phyloP scores from a whole-genome alignment of 2,797 vertebrate genomes.

The Platalea minor region DNA sequence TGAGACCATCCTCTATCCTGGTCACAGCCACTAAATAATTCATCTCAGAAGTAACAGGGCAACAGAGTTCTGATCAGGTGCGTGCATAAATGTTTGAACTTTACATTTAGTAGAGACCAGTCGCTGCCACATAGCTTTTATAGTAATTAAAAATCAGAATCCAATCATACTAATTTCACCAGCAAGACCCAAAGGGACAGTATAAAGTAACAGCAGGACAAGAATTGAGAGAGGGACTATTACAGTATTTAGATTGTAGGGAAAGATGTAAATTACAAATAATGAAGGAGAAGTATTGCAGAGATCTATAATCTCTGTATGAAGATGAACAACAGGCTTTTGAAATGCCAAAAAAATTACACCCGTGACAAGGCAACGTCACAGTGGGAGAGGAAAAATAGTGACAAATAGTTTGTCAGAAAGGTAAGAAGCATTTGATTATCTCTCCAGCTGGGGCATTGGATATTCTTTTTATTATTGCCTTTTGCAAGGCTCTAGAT shows the following conservation, averaged over 20 bases:
- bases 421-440: not conserved
- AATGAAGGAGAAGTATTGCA: slow-evolving; percentile 15
- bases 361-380: not conserved
- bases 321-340: not conserved
- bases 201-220: slow-evolving; percentile 16
- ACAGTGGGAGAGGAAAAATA: not conserved
- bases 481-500: not conserved
- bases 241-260: not conserved
- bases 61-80: not conserved
- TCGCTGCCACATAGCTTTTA: not conserved
- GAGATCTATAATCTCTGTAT: slow-evolving; percentile 14
- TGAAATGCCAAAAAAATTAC: slow-evolving; percentile 21
- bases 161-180: not conserved
- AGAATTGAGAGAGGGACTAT: not conserved
- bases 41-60: not conserved
- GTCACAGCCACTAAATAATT: no score
- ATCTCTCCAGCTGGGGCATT: not conserved
- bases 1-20: accelerated
- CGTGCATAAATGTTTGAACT: not conserved
- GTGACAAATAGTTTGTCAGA: not conserved
- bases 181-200: not conserved
- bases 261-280: slow-evolving; percentile 34
- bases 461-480: not conserved
- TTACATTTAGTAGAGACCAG: not conserved
- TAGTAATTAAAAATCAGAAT: not conserved